phyloP scores from a whole-genome alignment of 1,140 invertebrate genomes.

The Ostrea edulis region DNA sequence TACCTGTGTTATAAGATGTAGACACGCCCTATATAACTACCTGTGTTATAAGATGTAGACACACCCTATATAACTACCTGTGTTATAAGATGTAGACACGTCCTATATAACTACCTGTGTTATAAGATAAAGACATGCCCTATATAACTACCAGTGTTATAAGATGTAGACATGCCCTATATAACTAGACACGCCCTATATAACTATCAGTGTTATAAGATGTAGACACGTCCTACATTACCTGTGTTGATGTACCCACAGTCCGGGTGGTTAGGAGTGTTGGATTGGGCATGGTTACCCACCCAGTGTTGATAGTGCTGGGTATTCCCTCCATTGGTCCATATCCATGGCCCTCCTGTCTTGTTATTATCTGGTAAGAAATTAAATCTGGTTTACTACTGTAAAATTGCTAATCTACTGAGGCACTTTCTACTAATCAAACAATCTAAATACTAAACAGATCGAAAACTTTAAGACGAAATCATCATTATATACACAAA shows the following conservation, averaged over 20 bases:
- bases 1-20: too few species aligned
- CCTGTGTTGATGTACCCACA: slow-evolving; percentile 57
- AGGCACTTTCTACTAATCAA: too few species aligned
- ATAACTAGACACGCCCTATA: too few species aligned
- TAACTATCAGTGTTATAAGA: too few species aligned
- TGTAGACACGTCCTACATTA: not conserved
- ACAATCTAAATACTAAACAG: too few species aligned
- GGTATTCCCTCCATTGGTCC: slow-evolving; percentile 41
- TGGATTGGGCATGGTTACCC: slow-evolving; percentile 43
- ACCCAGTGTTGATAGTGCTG: slow-evolving; percentile 44
- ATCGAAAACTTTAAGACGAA: too few species aligned
- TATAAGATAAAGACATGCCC: too few species aligned
- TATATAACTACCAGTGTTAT: too few species aligned
- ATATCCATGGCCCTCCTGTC: slow-evolving; percentile 41
- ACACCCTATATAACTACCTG: slow-evolving; percentile 12
- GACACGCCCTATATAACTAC: too few species aligned
- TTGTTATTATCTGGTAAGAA: slow-evolving; percentile 45
- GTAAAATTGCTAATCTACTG: not conserved
- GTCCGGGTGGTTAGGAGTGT: slow-evolving; percentile 54
- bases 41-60: too few species aligned
- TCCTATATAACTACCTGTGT: slow-evolving; percentile 23
- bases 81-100: slow-evolving; percentile 56
- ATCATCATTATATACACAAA: too few species aligned
- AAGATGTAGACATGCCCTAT: too few species aligned
- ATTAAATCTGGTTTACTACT: not conserved